Evolutionary conservation across 2,888 invertebrate species (phyloP), one percentile per base, ranked within the genome.

Genomic region (Caenorhabditis japonica): DNA sequence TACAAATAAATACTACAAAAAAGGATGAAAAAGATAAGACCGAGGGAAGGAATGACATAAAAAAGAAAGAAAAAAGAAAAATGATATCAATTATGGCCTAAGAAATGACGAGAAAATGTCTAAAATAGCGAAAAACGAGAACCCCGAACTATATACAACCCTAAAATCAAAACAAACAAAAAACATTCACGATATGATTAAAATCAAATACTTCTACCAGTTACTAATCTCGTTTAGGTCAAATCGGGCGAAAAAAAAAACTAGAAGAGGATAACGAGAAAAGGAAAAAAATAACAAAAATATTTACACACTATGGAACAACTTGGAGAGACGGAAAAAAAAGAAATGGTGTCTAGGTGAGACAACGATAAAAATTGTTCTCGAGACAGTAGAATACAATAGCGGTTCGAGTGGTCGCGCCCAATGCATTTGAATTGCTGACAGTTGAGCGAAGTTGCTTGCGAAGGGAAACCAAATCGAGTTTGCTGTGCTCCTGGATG

Each of bases 251-350:
- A n/a, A 51, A 49, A 39, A 27, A 19, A 44, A 23, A 5, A 56
- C 3, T 15, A 27, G 2, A 41, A 41, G 30, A 19, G 15, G 41
- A 33, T 49, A 10, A 51, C 7, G n/a, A 44, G 36, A 34, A 53
- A n/a, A 12, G 15, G 17, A 23, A 21, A 38, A 43, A n/a, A 43
- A 30, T 25, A 51, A 33, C 25, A 46, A 44, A 56, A 43, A 43
- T 33, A 51, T 62, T 47, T 62, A 47, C 62, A 60, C 51, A 62
- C 38, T 25, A 53, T 62, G 44, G 53, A 46, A 62, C 62, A 62
- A 38, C 39, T 36, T 3, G 43, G 10, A 13, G 23, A 21, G 59
- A 30, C 7, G 30, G 10, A 30, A 30, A 10, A 10, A 30, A 30
- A 5, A 30, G 30, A 7, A 30, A 30, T 30, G 5, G 10, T 30